A percentile compares a stretch with the other conserved stretches of the same genome.
Conservation (phyloP, 2,888 invertebrate species). For the Nyleta sp. region DNA sequence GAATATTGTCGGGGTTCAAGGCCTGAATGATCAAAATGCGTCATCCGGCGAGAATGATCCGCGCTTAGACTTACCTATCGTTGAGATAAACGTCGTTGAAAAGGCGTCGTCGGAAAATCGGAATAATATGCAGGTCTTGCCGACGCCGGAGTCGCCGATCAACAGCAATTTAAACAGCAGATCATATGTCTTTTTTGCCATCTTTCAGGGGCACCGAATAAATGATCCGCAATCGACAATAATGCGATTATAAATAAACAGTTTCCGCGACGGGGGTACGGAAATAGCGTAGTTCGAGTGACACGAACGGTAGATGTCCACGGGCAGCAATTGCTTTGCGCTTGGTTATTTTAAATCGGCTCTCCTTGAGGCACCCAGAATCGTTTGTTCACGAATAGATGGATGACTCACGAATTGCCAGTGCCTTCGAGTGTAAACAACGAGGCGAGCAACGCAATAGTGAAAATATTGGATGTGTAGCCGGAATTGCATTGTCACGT, state of each 20-base stretch:
- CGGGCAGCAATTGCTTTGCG: constrained; percentile 13
- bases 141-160: constrained; percentile 97
- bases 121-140: constrained; percentile 97
- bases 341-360: constrained; percentile 33
- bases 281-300: constrained; percentile 18
- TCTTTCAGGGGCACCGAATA: constrained; percentile 79
- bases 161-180: constrained; percentile 95
- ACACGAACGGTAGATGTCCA: not conserved
- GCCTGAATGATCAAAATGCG: too few relatives aligned
- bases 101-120: constrained; percentile 98
- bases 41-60: too few relatives aligned
- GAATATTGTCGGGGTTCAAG: too few relatives aligned
- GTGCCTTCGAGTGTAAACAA: constrained; percentile 3
- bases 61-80: constrained; percentile 95
- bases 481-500: not conserved
- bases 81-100: constrained; percentile 97
- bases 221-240: constrained; percentile 3
- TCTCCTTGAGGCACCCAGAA: not conserved
- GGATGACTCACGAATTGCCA: constrained; percentile 41
- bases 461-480: not conserved
- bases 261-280: not conserved
- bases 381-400: constrained; percentile 36
- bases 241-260: constrained; percentile 24
- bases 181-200: constrained; percentile 98
- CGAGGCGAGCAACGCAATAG: not conserved